phyloP scores from a whole-genome alignment of 23 tunicate species.

The Halocynthia aurantium region DNA sequence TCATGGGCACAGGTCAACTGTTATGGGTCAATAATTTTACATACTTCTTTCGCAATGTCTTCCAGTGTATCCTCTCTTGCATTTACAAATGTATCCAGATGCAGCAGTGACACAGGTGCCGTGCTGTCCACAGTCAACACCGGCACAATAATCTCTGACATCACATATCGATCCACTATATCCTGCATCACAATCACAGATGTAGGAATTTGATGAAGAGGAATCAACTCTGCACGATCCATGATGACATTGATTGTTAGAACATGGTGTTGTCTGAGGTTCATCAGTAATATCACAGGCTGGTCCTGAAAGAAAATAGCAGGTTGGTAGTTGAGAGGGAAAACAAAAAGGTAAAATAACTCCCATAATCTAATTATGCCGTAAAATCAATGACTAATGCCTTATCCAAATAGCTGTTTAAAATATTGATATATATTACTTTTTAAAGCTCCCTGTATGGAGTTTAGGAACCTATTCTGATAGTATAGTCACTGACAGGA shows the following conservation, averaged over 20 bases:
- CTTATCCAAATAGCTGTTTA: too few species aligned
- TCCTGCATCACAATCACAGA: slow-evolving; percentile 60
- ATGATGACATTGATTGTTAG: slow-evolving; percentile 44
- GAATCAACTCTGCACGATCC: slow-evolving; percentile 47
- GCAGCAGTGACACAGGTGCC: slow-evolving; percentile 49
- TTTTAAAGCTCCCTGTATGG: too few species aligned
- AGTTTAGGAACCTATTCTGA: too few species aligned
- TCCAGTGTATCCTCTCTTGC: slow-evolving; percentile 52
- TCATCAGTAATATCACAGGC: slow-evolving; percentile 26
- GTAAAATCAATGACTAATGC: too few species aligned
- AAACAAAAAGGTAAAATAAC: neutral
- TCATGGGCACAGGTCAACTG: neutral
- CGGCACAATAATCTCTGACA: slow-evolving; percentile 28
- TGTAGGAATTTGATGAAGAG: slow-evolving; percentile 17
- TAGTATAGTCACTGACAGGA: too few species aligned
- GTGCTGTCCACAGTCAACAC: slow-evolving; percentile 35
- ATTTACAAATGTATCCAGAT: slow-evolving; percentile 54
- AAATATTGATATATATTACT: too few species aligned
- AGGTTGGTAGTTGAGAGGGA: too few species aligned
- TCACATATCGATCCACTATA: slow-evolving; percentile 42
- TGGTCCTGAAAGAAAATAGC: slow-evolving; percentile 11
- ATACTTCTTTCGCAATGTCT: slow-evolving; percentile 50
- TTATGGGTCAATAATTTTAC: neutral
- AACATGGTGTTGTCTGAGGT: slow-evolving; percentile 27
- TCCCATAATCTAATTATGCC: too few species aligned